Base-by-base conservation (phyloP, 2,113 vertebrate genomes). In the Dendropsophus ebraccatus region DNA sequence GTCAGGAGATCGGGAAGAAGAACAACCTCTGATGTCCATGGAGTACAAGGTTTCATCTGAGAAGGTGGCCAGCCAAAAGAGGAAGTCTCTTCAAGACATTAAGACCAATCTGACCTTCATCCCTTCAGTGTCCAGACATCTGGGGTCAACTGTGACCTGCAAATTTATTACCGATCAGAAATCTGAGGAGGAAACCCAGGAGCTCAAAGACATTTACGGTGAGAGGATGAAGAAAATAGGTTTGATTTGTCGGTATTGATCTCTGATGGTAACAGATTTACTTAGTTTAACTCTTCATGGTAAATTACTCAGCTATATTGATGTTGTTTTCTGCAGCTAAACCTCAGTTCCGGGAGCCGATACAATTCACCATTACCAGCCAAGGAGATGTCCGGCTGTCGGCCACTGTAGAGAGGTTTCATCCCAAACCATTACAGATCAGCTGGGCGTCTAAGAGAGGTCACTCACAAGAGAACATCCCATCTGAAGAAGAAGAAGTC, bases 61-160 rank as follows among this genome's bases (percentile, higher is more conserved):
- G 21, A 70, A 70, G 23, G 19, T 11, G 17, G 19, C 28, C 7
- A 79, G 21, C n/a, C 45, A 30, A 8, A 62, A 37, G 47, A 70
- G 11, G 13, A 70, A 70, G 4, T 14, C 19, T 37, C 19, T 47
- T 13, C 30, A 25, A 52, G 83, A 77, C 54, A 30, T 79, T 8
- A 79, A 47, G 35, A 70, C 74, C 32, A 69, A 30, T 12, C 41
- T 85, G 41, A 56, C 21, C 21, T 85, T 85, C 23, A 79, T 85
- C 49, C 75, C 84, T 4, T 85, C 75, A 19, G 17, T 79, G 79
- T 56, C 47, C 23, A 79, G 84, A 54, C 84, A 85, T 41, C 19
- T 69, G 11, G 75, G 47, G 45, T 25, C 75, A 21, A 13, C 60
- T 16, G 21, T 85, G 21, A 41, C 9, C 47, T 85, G 84, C 32